A percentile compares a stretch with the other conserved stretches of the same genome.
These are phyloP conservation scores for Syrphus vitripennis DNA, from an alignment of 2,888 invertebrate species.

Conservation along the genomic window DNA sequence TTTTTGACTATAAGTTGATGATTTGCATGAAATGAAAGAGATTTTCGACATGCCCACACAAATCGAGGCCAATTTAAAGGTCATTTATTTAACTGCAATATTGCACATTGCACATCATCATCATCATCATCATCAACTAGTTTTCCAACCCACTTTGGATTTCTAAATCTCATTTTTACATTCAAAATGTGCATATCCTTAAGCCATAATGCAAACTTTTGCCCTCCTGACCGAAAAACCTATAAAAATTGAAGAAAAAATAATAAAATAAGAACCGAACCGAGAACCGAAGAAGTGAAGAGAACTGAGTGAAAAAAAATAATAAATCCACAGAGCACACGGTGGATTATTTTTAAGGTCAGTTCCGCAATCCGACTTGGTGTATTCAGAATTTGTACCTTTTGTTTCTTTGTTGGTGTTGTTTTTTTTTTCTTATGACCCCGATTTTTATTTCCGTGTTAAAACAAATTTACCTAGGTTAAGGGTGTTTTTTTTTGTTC, in stretches of 20 bases:
- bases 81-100: not conserved
- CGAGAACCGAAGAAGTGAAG: too few relatives aligned
- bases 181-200: constrained; percentile 12
- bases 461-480: constrained; percentile 5
- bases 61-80: not conserved
- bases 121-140: too few relatives aligned
- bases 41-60: not conserved
- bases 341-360: constrained; percentile 20
- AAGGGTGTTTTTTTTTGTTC: not conserved
- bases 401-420: not conserved
- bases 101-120: not conserved
- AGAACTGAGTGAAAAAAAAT: not conserved
- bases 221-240: constrained; percentile 32
- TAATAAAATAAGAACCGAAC: not conserved
- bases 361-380: constrained; percentile 14
- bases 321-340: not conserved
- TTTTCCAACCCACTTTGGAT: not conserved
- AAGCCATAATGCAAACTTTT: constrained; percentile 15
- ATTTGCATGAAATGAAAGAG: not conserved
- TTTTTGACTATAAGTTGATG: not conserved
- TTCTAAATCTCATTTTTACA: constrained; percentile 20
- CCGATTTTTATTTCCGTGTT: constrained; percentile 15
- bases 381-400: not conserved
- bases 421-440: not conserved
- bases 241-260: constrained; percentile 1